phyloP scores from a whole-genome alignment of 2,113 vertebrate species.

The Melanostigma gelatinosum region DNA sequence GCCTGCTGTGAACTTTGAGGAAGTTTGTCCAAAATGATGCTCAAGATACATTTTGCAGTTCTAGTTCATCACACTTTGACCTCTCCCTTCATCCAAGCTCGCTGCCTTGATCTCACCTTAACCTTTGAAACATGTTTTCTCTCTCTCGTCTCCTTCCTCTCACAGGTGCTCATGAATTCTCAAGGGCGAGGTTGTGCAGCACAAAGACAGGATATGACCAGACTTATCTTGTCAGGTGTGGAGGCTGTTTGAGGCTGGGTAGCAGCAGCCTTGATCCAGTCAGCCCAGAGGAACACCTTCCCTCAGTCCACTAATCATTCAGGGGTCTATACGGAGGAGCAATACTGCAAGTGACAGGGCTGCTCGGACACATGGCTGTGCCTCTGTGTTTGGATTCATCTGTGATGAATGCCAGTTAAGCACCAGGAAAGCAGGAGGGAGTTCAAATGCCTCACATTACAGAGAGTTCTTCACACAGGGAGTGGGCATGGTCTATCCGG shows the following conservation, averaged over 20 bases:
- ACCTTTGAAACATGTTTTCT: neutral
- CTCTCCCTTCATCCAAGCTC: neutral
- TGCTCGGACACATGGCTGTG: conserved; percentile 7
- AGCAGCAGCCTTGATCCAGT: conserved; percentile 62
- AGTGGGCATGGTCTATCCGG: neutral
- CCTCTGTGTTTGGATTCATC: conserved; percentile 58
- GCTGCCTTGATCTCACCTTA: conserved; percentile 1
- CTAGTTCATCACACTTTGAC: conserved; percentile 11
- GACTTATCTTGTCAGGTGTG: conserved; percentile 69
- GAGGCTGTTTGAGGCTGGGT: conserved; percentile 40
- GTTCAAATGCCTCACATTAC: conserved; percentile 43
- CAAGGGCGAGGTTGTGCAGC: conserved; percentile 22
- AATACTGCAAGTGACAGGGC: conserved; percentile 22
- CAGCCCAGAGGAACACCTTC: conserved; percentile 46
- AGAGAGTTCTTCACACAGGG: conserved; percentile 19
- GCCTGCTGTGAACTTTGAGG: neutral
- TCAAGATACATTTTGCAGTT: neutral
- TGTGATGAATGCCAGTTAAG: conserved; percentile 51
- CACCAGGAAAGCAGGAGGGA: conserved; percentile 10
- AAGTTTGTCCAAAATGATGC: neutral
- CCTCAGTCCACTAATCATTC: conserved; percentile 59
- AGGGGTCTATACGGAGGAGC: neutral
- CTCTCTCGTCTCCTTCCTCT: neutral
- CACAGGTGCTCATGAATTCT: conserved; percentile 30
- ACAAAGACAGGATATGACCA: conserved; percentile 50